These are phyloP conservation scores for Mungos mungo DNA, from an alignment of 2,113 vertebrate genomes.

Conservation along the genomic window DNA sequence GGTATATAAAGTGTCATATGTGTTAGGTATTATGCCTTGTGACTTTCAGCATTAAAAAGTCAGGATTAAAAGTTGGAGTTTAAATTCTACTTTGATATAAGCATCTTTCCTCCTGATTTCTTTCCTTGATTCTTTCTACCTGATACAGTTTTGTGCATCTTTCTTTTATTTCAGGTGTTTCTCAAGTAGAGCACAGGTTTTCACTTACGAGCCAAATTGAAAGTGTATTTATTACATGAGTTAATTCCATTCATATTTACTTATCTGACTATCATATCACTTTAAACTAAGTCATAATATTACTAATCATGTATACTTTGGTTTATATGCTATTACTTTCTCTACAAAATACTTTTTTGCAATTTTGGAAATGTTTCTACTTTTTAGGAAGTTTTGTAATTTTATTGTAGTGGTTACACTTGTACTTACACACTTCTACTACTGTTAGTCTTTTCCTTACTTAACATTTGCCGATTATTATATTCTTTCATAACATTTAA, in stretches of 20 bases:
- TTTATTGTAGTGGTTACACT: background rate
- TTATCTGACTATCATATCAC: background rate
- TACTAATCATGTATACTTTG: background rate
- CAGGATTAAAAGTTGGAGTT: background rate
- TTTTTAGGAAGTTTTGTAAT: background rate
- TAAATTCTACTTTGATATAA: background rate
- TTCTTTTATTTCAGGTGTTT: background rate
- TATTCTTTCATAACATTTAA: background rate
- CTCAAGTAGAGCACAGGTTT: background rate
- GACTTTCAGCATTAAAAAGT: background rate
- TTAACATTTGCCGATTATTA: background rate
- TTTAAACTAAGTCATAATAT: background rate
- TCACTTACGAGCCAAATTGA: background rate
- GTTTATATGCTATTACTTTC: background rate
- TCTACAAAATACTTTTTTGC: background rate
- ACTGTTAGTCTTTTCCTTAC: background rate
- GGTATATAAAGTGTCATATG: background rate
- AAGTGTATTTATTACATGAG: background rate
- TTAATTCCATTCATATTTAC: background rate
- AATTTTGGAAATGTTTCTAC: background rate
- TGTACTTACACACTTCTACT: background rate
- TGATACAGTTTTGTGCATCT: background rate
- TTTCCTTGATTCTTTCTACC: background rate
- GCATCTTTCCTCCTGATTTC: background rate
- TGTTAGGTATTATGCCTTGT: background rate